Base-by-base conservation (phyloP, 2,797 vertebrate genomes). In the Champsocephalus esox region DNA sequence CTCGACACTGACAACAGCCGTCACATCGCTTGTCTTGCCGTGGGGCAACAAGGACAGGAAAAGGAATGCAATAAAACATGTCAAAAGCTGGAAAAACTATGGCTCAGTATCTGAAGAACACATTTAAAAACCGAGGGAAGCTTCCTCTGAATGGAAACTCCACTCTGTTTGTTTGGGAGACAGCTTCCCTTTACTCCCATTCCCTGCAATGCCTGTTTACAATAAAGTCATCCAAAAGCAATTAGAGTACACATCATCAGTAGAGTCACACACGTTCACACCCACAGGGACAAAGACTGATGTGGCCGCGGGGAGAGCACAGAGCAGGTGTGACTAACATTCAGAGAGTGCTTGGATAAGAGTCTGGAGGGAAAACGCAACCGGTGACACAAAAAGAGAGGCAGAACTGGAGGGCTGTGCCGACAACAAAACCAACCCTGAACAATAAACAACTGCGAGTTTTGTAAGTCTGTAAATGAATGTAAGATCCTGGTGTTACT, bases 31-130 rank as follows among this genome's bases (percentile, higher is more conserved):
- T 66, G 52, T 43, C 55, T 55, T 28, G 5, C 45, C 38, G 52
- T 0, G 2, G 17, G 54, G 21, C 21, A 34, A 38, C 55, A 21
- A 5, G 32, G n/a, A 12, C 1, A 21, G 57, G 12, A 59, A 52
- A 69, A 56, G 9, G 11, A 10, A 58, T 9, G 1, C 9, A 45
- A 62, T 58, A 43, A 69, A 79, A 66, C 19, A 51, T 43, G 44
- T 17, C 0, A 63, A 17, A 41, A 49, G 34, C n/a, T 21, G 14
- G 45, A 14, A 0, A 70, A 66, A 43, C 11, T 19, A 28, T 32
- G 19, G 58, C 12, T 51, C 12, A 3, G 1, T 4, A 48, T 43
- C 2, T 14, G 8, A 60, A 41, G 66, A 44, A 8, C 16, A 7
- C 7, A 32, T 21, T 62, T 4, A 46, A 51, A 58, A 41, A 34